A percentile compares a stretch with the other conserved stretches of the same genome.
phyloP scores from a whole-genome alignment of 1,140 invertebrate genomes.

The Drosophila asahinai region DNA sequence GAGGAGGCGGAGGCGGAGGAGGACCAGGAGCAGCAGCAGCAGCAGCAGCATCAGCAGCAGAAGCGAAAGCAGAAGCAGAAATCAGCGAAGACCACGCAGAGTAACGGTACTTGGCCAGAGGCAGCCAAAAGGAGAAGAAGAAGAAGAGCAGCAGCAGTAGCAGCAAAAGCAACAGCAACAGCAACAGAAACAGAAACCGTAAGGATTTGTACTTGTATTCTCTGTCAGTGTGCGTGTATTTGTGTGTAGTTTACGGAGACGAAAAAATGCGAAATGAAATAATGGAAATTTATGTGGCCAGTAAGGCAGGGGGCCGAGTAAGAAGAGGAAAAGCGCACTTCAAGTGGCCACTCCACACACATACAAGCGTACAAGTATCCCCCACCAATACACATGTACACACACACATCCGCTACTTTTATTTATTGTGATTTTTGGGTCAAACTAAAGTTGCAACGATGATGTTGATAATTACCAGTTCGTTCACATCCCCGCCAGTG shows the following conservation, averaged over 20 bases:
- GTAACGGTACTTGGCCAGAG: constrained; percentile 48
- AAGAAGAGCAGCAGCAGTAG: constrained; percentile 43
- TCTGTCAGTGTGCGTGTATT: constrained; percentile 6
- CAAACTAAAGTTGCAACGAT: constrained; percentile 47
- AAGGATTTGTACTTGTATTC: constrained; percentile 49
- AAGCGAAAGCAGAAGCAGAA: constrained; percentile 44
- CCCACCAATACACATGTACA: constrained; percentile 7
- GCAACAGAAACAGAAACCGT: constrained; percentile 35
- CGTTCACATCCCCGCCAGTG: constrained; percentile 37
- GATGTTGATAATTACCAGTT: constrained; percentile 56
- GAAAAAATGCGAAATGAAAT: constrained; percentile 67
- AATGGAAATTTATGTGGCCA: constrained; percentile 71
- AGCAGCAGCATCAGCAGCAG: background rate
- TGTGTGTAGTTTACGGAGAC: constrained; percentile 55
- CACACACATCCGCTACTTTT: constrained; percentile 20
- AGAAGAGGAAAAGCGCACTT: constrained; percentile 57
- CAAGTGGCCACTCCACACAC: constrained; percentile 24
- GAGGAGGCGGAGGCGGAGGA: background rate
- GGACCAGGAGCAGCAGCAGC: background rate
- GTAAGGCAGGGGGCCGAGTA: constrained; percentile 16
- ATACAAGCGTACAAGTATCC: constrained; percentile 1
- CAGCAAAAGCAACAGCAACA: constrained; percentile 32
- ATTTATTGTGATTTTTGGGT: constrained; percentile 46
- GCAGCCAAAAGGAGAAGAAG: constrained; percentile 32
- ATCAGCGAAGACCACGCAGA: constrained; percentile 65